These are phyloP conservation scores for Aplocera efformata DNA, from an alignment of 2,888 invertebrate species.

Conservation along the genomic window DNA sequence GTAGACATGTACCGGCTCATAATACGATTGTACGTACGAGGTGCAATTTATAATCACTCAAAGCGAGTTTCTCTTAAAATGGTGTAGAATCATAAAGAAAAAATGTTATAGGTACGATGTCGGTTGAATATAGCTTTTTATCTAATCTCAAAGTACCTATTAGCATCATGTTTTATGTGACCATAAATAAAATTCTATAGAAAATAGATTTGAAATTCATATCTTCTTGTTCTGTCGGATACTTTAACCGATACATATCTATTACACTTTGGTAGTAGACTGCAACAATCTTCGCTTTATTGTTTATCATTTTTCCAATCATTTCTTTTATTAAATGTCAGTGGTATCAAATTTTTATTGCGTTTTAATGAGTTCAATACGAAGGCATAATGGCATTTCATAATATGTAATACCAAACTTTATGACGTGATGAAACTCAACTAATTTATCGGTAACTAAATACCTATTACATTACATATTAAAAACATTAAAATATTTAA, in stretches of 20 bases:
- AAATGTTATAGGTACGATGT: too few species aligned
- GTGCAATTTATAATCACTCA: too few species aligned
- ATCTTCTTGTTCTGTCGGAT: conserved; percentile 1
- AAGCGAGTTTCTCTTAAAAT: too few species aligned
- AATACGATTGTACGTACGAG: too few species aligned
- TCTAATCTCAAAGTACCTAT: not conserved
- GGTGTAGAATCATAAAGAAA: too few species aligned
- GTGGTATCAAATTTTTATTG: conserved; percentile 45
- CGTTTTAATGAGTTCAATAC: conserved; percentile 52
- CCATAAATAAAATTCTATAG: not conserved
- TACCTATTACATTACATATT: conserved; percentile 24
- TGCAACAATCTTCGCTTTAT: conserved; percentile 17
- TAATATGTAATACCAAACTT: conserved; percentile 45
- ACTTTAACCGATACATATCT: conserved; percentile 13
- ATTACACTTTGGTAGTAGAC: conserved; percentile 13
- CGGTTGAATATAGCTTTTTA: not conserved
- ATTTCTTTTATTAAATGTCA: conserved; percentile 22
- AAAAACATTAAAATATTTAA: conserved; percentile 31
- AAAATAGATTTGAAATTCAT: conserved; percentile 7
- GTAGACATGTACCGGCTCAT: too few species aligned
- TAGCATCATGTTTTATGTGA: not conserved
- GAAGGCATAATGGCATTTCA: conserved; percentile 43
- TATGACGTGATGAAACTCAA: conserved; percentile 49
- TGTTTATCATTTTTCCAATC: conserved; percentile 23
- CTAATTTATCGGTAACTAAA: conserved; percentile 41